These are phyloP conservation scores for Hormiphora californensis DNA, from an alignment of 37 sponge, comb jelly and placozoan genomes.

Conservation along the genomic window DNA sequence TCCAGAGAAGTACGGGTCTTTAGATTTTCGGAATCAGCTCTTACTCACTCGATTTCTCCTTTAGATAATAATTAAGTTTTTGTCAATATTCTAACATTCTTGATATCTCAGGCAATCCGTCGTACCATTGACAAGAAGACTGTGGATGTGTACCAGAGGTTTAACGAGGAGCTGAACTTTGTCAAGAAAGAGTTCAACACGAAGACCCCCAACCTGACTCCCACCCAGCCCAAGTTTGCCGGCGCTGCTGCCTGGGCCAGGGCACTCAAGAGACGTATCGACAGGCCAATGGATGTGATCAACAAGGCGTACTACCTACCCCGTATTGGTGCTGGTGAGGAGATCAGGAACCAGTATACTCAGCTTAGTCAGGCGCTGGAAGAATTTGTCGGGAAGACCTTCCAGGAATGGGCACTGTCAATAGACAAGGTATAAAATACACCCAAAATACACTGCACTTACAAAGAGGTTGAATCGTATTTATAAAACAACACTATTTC, in stretches of 20 bases:
- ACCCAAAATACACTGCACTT: no score
- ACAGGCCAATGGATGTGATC: slow-evolving; percentile 78
- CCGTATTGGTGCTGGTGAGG: slow-evolving; percentile 81
- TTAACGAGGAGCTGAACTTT: slow-evolving; percentile 80
- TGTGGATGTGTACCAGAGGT: slow-evolving; percentile 81
- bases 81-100: no score
- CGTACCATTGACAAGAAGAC: slow-evolving; percentile 85
- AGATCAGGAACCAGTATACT: slow-evolving; percentile 71
- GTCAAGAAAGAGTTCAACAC: slow-evolving; percentile 91
- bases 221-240: slow-evolving; percentile 69
- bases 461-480: neutral
- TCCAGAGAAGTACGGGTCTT: slow-evolving; percentile 92
- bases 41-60: no score
- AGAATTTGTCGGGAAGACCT: slow-evolving; percentile 86
- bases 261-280: slow-evolving; percentile 80
- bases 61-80: no score
- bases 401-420: slow-evolving; percentile 80
- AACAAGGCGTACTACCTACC: slow-evolving; percentile 80
- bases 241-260: slow-evolving; percentile 87
- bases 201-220: slow-evolving; percentile 63
- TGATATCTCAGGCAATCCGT: slow-evolving; percentile 77
- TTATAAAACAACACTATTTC: neutral
- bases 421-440: slow-evolving; percentile 77
- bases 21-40: no score
- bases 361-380: slow-evolving; percentile 80